Percentiles rank a stretch among this genome's conserved stretches.
Conservation (phyloP, 2,888 invertebrate genomes). For the Smittia sp. region DNA sequence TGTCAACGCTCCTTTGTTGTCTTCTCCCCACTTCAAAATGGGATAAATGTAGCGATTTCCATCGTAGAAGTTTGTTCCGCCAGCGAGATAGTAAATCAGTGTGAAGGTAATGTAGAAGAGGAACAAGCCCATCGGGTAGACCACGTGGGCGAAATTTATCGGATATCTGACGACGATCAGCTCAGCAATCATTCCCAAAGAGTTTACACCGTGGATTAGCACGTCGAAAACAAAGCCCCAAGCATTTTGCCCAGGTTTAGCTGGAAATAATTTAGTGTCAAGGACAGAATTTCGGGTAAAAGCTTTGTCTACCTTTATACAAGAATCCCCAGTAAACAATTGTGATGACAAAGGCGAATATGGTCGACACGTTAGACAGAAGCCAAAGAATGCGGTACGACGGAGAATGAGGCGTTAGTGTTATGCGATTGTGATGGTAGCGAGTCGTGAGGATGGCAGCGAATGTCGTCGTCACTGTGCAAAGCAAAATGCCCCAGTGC, state of each 20-base stretch:
- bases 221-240: slow-evolving; percentile 56
- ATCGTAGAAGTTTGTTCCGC: slow-evolving; percentile 59
- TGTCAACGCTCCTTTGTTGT: slow-evolving; percentile 52
- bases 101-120: slow-evolving; percentile 59
- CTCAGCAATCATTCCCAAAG: slow-evolving; percentile 58
- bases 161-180: slow-evolving; percentile 58
- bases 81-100: slow-evolving; percentile 60
- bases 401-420: slow-evolving; percentile 43
- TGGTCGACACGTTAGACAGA: slow-evolving; percentile 63
- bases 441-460: slow-evolving; percentile 50
- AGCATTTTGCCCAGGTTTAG: too few species aligned
- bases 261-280: slow-evolving; percentile 51
- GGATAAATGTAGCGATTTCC: slow-evolving; percentile 69
- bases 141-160: slow-evolving; percentile 48
- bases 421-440: slow-evolving; percentile 49
- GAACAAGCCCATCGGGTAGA: slow-evolving; percentile 63
- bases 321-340: slow-evolving; percentile 68
- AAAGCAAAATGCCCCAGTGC: slow-evolving; percentile 52
- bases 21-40: slow-evolving; percentile 70
- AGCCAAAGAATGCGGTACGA: slow-evolving; percentile 66
- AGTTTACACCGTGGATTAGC: slow-evolving; percentile 59
- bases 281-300: slow-evolving; percentile 47
- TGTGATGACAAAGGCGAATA: slow-evolving; percentile 68
- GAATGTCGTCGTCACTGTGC: slow-evolving; percentile 50
- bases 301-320: slow-evolving; percentile 46